phyloP scores from a whole-genome alignment of 2,888 invertebrate species.

The Epirrita christyi region DNA sequence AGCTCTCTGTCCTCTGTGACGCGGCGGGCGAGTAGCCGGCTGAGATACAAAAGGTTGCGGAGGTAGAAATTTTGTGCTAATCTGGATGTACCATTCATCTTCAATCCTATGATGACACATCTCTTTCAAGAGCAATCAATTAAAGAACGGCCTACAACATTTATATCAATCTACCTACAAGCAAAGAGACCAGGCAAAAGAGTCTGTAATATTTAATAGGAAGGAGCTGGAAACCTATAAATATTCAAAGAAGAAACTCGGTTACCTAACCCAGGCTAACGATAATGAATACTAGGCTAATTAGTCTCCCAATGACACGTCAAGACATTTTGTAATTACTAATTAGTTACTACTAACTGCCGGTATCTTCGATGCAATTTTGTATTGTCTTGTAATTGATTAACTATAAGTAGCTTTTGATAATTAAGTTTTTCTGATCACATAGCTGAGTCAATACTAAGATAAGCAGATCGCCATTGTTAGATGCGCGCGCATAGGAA shows the following conservation, averaged over 20 bases:
- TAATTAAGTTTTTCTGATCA: constrained; percentile 15
- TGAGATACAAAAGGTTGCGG: too few relatives aligned
- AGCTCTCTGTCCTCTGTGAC: too few relatives aligned
- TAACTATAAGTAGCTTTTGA: neutral
- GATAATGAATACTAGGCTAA: neutral
- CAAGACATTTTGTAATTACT: neutral
- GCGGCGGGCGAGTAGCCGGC: too few relatives aligned
- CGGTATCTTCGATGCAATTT: constrained; percentile 1
- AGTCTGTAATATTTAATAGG: neutral
- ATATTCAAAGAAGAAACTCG: constrained; percentile 4
- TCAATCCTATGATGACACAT: too few relatives aligned
- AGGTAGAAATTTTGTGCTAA: too few relatives aligned
- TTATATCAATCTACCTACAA: too few relatives aligned
- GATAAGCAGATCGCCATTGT: too few relatives aligned
- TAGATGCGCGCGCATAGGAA: too few relatives aligned
- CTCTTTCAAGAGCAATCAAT: too few relatives aligned
- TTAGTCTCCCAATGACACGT: constrained; percentile 1
- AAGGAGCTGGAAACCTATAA: neutral
- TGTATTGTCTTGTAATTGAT: constrained; percentile 9
- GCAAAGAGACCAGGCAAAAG: neutral
- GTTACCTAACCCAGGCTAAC: neutral
- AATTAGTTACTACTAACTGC: constrained; percentile 7
- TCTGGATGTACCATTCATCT: too few relatives aligned
- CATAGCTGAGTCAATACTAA: constrained; percentile 19
- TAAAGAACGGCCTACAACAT: too few relatives aligned